Evolutionary conservation across 1,140 invertebrate genomes (phyloP), one percentile per base, ranked within the genome.

Genomic region (Dreissena rostriformis): DNA sequence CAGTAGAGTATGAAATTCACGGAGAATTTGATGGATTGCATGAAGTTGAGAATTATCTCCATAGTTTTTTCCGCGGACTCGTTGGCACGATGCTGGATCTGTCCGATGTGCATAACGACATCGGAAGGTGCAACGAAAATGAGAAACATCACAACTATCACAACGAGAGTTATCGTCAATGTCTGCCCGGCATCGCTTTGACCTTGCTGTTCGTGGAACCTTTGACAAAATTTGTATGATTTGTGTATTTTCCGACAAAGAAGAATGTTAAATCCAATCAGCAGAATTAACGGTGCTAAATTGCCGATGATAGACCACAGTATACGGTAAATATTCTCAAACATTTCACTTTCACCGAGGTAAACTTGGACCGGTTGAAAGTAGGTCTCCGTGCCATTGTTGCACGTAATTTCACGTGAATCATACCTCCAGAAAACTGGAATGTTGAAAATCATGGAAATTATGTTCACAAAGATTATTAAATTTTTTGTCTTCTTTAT

Each of bases 71-170:
- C 88, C 0, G 87, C 80, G 22, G 87, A 86, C 67, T 85, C 88
- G 74, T 88, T 87, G 22, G 90, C 82, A 5, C 82, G 87, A 66
- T 88, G 86, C 52, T 85, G 86, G 28, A 91, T 84, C 29, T 88
- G 67, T 1, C 89, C 86, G 12, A 90, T 84, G 55, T 90, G 88
- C 52, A 92, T 89, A 1, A 92, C 88, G 55, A 92, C 88, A 80
- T 93, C 92, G 0, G 91, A 92, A 15, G 92, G 92, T 1, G 92
- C 92, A 19, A 93, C 92, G 4, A 93, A 85, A 22, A 92, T 89
- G 68, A 92, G 87, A 72, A 93, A 93, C 91, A 93, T 91, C 14
- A 92, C 88, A 12, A 93, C 91, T 19, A 93, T 92, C 39, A 90
- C 90, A 11, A 93, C 88, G 1, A 93, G 87, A 0, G 92, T 93